Evolutionary conservation across 1,140 invertebrate genomes (phyloP).

Genomic region (Atta colombica): DNA sequence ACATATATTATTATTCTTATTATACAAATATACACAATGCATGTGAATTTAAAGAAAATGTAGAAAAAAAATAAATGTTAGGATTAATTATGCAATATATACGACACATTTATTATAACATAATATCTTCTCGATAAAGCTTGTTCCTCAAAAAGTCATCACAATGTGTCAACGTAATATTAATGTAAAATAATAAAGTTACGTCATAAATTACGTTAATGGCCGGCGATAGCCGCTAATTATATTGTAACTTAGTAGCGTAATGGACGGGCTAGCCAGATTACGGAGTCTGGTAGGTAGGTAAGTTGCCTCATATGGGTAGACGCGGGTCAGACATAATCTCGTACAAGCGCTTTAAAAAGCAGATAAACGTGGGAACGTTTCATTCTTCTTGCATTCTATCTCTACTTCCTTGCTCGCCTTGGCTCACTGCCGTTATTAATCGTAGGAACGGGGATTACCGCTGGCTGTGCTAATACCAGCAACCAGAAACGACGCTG

Average conservation of each 20-base stretch:
- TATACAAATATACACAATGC: neutral
- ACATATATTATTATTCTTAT: neutral
- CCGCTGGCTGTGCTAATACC: constrained; percentile 65
- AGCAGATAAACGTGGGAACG: constrained; percentile 58
- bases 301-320: constrained; percentile 64
- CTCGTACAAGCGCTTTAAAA: constrained; percentile 60
- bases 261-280: constrained; percentile 61
- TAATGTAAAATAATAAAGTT: constrained; percentile 63
- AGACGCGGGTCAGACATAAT: constrained; percentile 64
- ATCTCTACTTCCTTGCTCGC: constrained; percentile 45
- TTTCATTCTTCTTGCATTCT: constrained; percentile 65
- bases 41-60: neutral
- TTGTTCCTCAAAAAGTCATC: constrained; percentile 20
- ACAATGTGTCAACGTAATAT: constrained; percentile 40
- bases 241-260: constrained; percentile 63
- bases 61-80: neutral
- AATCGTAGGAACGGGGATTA: constrained; percentile 72
- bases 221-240: constrained; percentile 60
- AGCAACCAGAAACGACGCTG: constrained; percentile 67
- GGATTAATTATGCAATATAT: neutral
- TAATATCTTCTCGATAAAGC: neutral
- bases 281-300: constrained; percentile 42
- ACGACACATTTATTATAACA: neutral
- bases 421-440: constrained; percentile 72
- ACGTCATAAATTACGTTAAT: constrained; percentile 55